Conservation (phyloP, 2,797 vertebrate species). For the Hemibagrus guttatus region DNA sequence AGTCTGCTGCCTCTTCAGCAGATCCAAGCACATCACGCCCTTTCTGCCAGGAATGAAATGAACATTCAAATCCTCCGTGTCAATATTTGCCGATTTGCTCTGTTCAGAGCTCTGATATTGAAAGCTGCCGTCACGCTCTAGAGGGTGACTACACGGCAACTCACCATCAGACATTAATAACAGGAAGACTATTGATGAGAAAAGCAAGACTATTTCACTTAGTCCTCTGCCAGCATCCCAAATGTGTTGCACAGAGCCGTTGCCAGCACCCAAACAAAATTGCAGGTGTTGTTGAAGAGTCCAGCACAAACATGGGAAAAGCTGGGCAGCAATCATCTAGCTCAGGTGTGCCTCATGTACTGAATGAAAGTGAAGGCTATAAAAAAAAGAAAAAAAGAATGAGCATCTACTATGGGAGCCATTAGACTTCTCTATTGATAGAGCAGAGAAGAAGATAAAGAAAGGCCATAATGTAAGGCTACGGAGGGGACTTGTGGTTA, state of each 20-base stretch:
- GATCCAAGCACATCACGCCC: conserved; percentile 8
- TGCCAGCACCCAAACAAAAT: not conserved
- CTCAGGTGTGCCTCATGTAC: not conserved
- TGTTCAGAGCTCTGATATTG: conserved; percentile 61
- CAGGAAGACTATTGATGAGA: conserved; percentile 22
- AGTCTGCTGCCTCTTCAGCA: not conserved
- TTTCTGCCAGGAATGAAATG: conserved; percentile 41
- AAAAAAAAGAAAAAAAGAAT: not conserved
- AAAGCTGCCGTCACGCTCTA: conserved; percentile 56
- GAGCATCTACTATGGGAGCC: not conserved
- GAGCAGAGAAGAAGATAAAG: conserved; percentile 5
- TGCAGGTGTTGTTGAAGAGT: not conserved
- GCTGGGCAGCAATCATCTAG: not conserved
- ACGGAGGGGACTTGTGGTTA: conserved; percentile 31
- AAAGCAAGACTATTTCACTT: conserved; percentile 1
- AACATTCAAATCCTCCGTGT: conserved; percentile 62
- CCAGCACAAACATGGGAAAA: not conserved
- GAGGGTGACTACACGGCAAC: conserved; percentile 25
- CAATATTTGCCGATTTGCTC: conserved; percentile 67
- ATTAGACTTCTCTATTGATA: conserved; percentile 1
- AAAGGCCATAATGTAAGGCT: not conserved
- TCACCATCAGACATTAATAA: conserved; percentile 39
- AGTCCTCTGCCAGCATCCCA: not conserved
- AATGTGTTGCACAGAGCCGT: not conserved
- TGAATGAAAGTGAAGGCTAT: conserved; percentile 4